A percentile compares a stretch with the other conserved stretches of the same genome.
Evolutionary conservation across 2,888 invertebrate species (phyloP).

Genomic region (Listrodromus nycthemerus): DNA sequence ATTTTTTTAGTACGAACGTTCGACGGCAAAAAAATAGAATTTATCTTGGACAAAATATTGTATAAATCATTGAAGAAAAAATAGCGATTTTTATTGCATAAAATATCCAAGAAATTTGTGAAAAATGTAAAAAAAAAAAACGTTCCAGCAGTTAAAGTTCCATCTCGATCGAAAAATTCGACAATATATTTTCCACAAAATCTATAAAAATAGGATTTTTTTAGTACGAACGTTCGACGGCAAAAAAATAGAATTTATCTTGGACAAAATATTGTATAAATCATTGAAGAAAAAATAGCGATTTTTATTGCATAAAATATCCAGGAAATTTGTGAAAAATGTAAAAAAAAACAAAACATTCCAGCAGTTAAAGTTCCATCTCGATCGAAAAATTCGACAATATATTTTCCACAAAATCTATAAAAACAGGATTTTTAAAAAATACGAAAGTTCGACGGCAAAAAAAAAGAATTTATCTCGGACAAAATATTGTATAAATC

Average conservation of each 20-base stretch:
- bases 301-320: no score
- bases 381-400: background rate
- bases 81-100: background rate
- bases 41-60: no score
- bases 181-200: background rate
- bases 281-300: no score
- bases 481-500: no score
- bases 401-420: background rate
- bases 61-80: background rate
- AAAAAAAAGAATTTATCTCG: background rate
- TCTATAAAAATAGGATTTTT: background rate
- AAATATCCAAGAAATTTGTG: no score
- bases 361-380: background rate
- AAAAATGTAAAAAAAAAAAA: no score
- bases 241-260: background rate
- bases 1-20: background rate
- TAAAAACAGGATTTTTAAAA: no score
- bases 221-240: background rate
- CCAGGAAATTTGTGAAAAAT: no score
- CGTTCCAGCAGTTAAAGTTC: background rate
- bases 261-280: no score
- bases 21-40: background rate
- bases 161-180: background rate
- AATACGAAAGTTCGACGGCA: background rate
- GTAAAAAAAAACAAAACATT: background rate